Base-by-base conservation (phyloP, 30 jellyfish, hydroid and myxozoan genomes). In the Pseudorhiza aurosa region DNA sequence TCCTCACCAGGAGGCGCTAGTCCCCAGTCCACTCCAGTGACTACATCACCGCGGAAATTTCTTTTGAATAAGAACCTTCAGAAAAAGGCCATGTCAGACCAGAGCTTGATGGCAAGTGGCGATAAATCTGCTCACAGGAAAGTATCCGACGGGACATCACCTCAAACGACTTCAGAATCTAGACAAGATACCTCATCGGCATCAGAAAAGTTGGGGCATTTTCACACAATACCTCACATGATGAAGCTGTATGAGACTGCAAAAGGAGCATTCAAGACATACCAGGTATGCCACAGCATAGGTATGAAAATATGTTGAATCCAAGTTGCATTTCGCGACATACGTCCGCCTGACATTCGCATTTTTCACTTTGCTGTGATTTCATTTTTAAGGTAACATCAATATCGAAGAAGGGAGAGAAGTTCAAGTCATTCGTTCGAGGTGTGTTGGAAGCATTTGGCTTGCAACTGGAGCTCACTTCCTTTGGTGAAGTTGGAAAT, bases 241-340 rank as follows among this genome's bases (percentile, higher is more conserved):
- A 55, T 93, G 97, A 80, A 87, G 35, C 28, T 87, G 17, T 87
- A 75, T 47, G 97, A 81, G 39, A 86, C 79, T 2, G 46, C 85
- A 46, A 93, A 93, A 75, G 98, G 98, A 11, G 95, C 97, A 0
- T 87, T 51, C 87, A 80, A 80, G 37, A 93, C 94, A 14, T 93
- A 93, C 60, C 98, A 93, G 88, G 97, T 80, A 32, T 19, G n/a
- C n/a, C n/a, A n/a, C n/a, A n/a, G n/a, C n/a, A n/a, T n/a, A n/a
- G n/a, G n/a, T n/a, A n/a, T n/a, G 22, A 53, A 53, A 12, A 39
- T 39, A 12, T 5, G 12, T 39, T 39, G 50, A 39, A 39, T 39
- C 12, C 10, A 39, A 39, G 7, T 39, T 39, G n/a, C n/a, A n/a
- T n/a, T n/a, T n/a, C n/a, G n/a, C n/a, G n/a, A n/a, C n/a, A n/a